phyloP scores from a whole-genome alignment of 2,888 invertebrate species.

The Pristionchus maxplancki region DNA sequence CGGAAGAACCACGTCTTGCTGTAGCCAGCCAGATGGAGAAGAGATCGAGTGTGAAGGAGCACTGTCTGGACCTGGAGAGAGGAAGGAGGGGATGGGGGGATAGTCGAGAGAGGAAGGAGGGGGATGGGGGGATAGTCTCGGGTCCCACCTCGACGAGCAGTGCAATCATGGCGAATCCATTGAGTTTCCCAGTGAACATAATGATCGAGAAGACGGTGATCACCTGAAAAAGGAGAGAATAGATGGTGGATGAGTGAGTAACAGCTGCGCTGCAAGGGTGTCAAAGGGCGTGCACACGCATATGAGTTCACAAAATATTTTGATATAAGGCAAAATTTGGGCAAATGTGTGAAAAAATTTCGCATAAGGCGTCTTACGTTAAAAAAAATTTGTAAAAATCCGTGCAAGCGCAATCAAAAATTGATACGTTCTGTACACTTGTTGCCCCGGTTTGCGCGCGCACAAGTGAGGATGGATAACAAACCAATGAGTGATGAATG shows the following conservation, averaged over 20 bases:
- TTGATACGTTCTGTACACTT: no score
- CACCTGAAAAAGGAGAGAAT: slow-evolving; percentile 53
- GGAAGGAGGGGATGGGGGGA: background rate
- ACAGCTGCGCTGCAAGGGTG: no score
- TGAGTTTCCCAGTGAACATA: slow-evolving; percentile 60
- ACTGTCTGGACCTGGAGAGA: slow-evolving; percentile 68
- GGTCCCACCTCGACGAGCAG: slow-evolving; percentile 63
- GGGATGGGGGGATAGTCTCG: background rate
- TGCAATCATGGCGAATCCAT: slow-evolving; percentile 68
- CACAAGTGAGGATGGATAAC: no score
- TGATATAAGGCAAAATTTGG: no score
- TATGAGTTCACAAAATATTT: no score
- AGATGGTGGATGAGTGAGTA: no score
- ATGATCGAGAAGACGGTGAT: slow-evolving; percentile 66
- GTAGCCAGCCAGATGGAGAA: slow-evolving; percentile 60
- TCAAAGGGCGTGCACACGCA: no score
- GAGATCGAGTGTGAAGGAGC: slow-evolving; percentile 65
- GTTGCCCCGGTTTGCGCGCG: no score
- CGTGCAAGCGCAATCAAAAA: no score
- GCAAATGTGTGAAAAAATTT: no score
- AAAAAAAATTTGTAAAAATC: no score
- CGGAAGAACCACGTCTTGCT: slow-evolving; percentile 17
- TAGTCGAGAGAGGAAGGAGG: background rate
- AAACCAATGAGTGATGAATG: slow-evolving; percentile 66
- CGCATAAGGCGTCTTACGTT: no score